A percentile compares a stretch with the other conserved stretches of the same genome.
Conservation (phyloP, 2,113 vertebrate genomes). For the Podocnemis expansa region DNA sequence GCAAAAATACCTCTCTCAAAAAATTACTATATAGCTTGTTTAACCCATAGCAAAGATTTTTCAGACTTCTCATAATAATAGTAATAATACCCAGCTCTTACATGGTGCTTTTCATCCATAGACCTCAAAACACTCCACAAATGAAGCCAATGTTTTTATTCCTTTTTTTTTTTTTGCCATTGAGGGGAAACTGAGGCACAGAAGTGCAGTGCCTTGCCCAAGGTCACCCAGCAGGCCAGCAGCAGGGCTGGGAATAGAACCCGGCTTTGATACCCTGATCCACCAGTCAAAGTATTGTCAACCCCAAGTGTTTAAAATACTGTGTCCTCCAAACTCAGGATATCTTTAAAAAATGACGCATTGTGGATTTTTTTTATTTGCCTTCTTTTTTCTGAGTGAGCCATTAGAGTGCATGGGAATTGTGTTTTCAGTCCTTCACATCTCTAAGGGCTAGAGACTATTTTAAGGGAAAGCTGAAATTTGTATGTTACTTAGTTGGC, state of each 20-base stretch:
- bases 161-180: background rate
- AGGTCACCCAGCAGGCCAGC: background rate
- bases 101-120: background rate
- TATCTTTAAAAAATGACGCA: accelerated
- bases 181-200: background rate
- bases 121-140: background rate
- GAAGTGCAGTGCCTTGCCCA: background rate
- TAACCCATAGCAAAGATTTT: background rate
- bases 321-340: background rate
- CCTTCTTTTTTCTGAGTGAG: background rate
- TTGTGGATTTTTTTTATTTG: accelerated
- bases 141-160: background rate
- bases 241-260: too few species aligned
- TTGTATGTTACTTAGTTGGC: background rate
- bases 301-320: background rate
- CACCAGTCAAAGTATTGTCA: background rate
- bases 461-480: background rate
- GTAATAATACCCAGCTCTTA: background rate
- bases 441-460: background rate
- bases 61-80: background rate
- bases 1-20: background rate
- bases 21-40: background rate
- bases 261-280: background rate
- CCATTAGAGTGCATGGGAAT: accelerated
- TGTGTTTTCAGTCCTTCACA: accelerated